Base-by-base conservation (phyloP, 2,113 vertebrate genomes). In the Oryzias woworae region DNA sequence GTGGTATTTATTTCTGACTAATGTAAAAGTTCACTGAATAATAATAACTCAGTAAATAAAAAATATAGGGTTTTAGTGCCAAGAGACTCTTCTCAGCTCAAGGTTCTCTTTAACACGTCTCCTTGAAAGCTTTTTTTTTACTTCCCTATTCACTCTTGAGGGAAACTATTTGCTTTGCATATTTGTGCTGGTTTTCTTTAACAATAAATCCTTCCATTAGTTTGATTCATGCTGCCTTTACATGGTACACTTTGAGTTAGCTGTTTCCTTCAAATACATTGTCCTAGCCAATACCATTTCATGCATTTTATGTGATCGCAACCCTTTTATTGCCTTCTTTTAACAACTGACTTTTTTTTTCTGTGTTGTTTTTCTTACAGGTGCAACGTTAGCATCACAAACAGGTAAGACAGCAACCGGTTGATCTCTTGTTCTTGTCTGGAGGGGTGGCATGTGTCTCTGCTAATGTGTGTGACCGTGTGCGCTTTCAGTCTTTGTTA, bases 301-400 rank as follows among this genome's bases (percentile, higher is more conserved):
- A 58, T 62, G 54, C n/a, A 51, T 77, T 81, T 65, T 61, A 57
- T 68, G 23, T 66, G 50, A 55, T 31, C 82, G 26, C 36, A 28
- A 18, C 55, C 31, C 13, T 16, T 43, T n/a, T 17, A 24, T 62
- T 41, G 50, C 61, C 53, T 45, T 49, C 31, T 71, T 72, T 73
- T 73, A 76, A 51, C 61, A 58, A 45, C 66, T 86, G 83, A 88
- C 67, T 23, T 58, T 53, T 57, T 71, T n/a, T 78, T 56, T 85
- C 24, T 80, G 52, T 58, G 53, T 66, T 82, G 44, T 82, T 75
- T 77, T 66, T 54, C 78, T 69, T 78, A 22, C 83, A 92, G 91
- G 83, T 73, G 75, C 91, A 63, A 62, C 71, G 4, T 71, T 92
- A 69, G 89, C 91, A 68, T 84, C 90, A 31, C 89, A 89, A 62